Evolutionary conservation across 2,888 invertebrate genomes (phyloP), one percentile per base, ranked within the genome.

Genomic region (Chrysotoxum bicinctum): DNA sequence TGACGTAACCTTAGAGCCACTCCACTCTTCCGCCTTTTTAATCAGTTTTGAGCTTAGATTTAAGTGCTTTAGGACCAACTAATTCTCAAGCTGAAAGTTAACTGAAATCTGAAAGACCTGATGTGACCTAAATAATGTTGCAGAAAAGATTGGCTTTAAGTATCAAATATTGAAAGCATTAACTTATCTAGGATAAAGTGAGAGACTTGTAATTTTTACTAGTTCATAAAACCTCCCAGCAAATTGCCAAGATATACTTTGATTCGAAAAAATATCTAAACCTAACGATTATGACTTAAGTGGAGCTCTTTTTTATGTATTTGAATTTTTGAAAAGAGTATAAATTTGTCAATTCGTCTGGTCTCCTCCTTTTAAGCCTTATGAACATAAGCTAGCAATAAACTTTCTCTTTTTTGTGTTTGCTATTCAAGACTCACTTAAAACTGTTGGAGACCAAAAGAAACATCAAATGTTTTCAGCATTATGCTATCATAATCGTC

Each of bases 331-430:
- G 14, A n/a, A 37, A 37, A 9, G 5, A 23, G 5, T 54, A 23
- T 60, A 60, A 58, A 58, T 58, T 21, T 35, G 58, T 58, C 35
- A 21, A 60, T 40, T 58, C 37, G 14, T 58, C 43, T 16, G n/a
- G n/a, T n/a, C n/a, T 40, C 40, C 40, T 40, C 60, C 40, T n/a
- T 60, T 19, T 14, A 43, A 19, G 43, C 12, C 26, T 16, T 32
- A 32, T 0, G 35, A 6, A 14, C 37, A 10, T 54, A 16, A 7
- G 21, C 48, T 37, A 30, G 10, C 30, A 30, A 45, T 37, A 10
- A 60, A 68, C 82, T 82, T 82, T 82, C 82, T 82, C 77, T 82
- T 82, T 73, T 77, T 23, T 48, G 3, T 45, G 19, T 1, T 43
- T 43, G 69, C 56, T 70, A 60, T 37, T 23, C 5, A 58, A 76